These are phyloP conservation scores for Drosophila tristis DNA, from an alignment of 1,140 invertebrate genomes.

Conservation along the genomic window DNA sequence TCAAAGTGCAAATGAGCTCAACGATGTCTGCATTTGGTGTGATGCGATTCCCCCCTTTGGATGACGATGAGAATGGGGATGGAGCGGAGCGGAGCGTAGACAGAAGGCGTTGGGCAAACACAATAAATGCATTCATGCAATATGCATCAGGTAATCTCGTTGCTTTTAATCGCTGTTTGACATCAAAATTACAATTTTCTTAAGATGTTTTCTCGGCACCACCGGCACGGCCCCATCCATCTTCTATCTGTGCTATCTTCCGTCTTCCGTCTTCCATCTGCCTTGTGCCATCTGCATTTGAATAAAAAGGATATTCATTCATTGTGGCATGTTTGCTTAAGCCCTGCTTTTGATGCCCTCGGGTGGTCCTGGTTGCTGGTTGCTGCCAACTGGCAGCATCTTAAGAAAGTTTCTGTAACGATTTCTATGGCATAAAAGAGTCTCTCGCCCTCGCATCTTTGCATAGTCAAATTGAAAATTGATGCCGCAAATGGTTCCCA, in stretches of 20 bases:
- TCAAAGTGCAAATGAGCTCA: conserved; percentile 79
- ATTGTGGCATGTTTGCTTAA: conserved; percentile 51
- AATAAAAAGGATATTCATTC: conserved; percentile 40
- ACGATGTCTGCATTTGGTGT: conserved; percentile 51
- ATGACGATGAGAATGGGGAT: conserved; percentile 8
- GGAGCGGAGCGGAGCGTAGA: neutral
- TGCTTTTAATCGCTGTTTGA: conserved; percentile 84
- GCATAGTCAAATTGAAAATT: conserved; percentile 61
- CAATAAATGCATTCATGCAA: conserved; percentile 77
- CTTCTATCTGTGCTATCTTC: neutral
- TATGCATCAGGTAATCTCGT: conserved; percentile 83
- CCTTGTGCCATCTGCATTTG: conserved; percentile 3
- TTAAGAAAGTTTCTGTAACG: conserved; percentile 44
- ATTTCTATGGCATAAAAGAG: conserved; percentile 35
- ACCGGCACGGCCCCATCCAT: conserved; percentile 3
- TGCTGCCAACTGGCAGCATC: conserved; percentile 16
- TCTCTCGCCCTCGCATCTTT: conserved; percentile 31
- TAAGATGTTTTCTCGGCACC: conserved; percentile 56
- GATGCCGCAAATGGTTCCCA: conserved; percentile 31
- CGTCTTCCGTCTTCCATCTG: neutral
- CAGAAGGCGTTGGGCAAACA: conserved; percentile 57
- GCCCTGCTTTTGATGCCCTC: conserved; percentile 38
- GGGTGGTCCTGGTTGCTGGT: neutral
- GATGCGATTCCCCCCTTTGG: neutral
- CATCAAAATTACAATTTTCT: conserved; percentile 83